A percentile compares a stretch with the other conserved stretches of the same genome.
Evolutionary conservation across 2,113 vertebrate genomes (phyloP).

Genomic region (Chrysochloris asiatica): DNA sequence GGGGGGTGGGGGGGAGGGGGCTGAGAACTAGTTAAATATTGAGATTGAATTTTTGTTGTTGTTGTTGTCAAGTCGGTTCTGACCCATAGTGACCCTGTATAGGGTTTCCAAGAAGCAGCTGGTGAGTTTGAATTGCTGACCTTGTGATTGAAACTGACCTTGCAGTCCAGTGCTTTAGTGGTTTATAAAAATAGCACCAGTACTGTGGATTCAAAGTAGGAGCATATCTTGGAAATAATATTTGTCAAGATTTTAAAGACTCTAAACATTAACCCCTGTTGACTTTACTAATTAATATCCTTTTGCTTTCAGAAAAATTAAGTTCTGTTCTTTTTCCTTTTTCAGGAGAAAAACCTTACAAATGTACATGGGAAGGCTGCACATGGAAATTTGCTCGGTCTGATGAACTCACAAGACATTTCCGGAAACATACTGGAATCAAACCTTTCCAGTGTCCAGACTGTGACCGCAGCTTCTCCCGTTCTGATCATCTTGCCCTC

Average conservation of each 20-base stretch:
- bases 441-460: constrained; percentile 99
- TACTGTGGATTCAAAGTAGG: neutral
- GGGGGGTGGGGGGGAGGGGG: too few relatives aligned
- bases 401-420: constrained; percentile 98
- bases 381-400: constrained; percentile 99
- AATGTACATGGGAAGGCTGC: constrained; percentile 98
- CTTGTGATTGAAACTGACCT: too few relatives aligned
- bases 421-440: constrained; percentile 98
- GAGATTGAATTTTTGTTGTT: neutral
- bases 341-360: constrained; percentile 98
- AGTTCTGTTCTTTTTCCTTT: constrained; percentile 48
- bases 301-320: neutral
- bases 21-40: neutral
- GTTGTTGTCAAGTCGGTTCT: too few relatives aligned
- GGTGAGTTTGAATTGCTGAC: too few relatives aligned
- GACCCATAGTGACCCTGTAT: too few relatives aligned
- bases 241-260: neutral
- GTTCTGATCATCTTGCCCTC: constrained; percentile 96
- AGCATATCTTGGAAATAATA: neutral
- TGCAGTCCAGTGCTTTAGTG: neutral
- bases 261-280: neutral
- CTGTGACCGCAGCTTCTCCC: constrained; percentile 99
- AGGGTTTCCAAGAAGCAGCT: too few relatives aligned
- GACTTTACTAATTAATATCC: neutral
- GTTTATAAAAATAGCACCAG: neutral